These are phyloP conservation scores for Periplaneta americana DNA, from an alignment of 1,140 invertebrate species.

Conservation along the genomic window DNA sequence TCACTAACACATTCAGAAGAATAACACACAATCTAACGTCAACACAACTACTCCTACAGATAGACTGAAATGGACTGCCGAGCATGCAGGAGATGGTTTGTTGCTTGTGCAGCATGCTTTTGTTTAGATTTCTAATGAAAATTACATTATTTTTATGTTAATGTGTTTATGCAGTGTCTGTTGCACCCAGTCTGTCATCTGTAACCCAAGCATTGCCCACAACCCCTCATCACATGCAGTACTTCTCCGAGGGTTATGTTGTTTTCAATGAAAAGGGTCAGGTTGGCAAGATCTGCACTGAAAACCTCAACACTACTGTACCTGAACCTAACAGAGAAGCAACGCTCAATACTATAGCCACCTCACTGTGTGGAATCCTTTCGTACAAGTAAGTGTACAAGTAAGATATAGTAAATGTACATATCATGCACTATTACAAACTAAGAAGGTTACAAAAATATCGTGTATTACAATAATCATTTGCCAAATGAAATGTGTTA, in stretches of 20 bases:
- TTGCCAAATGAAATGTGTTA: no score
- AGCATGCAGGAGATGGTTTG: no score
- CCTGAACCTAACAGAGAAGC: slow-evolving; percentile 43
- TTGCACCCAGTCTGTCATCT: slow-evolving; percentile 58
- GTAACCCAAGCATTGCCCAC: slow-evolving; percentile 47
- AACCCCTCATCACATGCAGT: slow-evolving; percentile 58
- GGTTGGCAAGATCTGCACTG: slow-evolving; percentile 74
- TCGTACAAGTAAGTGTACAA: slow-evolving; percentile 65
- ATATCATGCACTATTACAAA: no score
- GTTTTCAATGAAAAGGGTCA: slow-evolving; percentile 76
- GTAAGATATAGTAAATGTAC: no score
- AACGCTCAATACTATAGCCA: slow-evolving; percentile 59
- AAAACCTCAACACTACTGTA: slow-evolving; percentile 55
- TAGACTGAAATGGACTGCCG: no score
- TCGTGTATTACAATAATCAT: no score
- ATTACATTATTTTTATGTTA: background rate
- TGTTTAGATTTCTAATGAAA: no score
- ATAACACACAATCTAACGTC: no score
- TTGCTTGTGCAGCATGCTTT: no score
- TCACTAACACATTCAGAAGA: no score
- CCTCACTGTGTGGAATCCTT: slow-evolving; percentile 67
- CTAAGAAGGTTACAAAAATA: no score
- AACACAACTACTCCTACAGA: no score
- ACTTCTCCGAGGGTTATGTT: slow-evolving; percentile 68
- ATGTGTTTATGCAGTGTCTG: slow-evolving; percentile 51